These are phyloP conservation scores for Dryobates pubescens DNA, from an alignment of 2,797 vertebrate species.

Conservation along the genomic window DNA sequence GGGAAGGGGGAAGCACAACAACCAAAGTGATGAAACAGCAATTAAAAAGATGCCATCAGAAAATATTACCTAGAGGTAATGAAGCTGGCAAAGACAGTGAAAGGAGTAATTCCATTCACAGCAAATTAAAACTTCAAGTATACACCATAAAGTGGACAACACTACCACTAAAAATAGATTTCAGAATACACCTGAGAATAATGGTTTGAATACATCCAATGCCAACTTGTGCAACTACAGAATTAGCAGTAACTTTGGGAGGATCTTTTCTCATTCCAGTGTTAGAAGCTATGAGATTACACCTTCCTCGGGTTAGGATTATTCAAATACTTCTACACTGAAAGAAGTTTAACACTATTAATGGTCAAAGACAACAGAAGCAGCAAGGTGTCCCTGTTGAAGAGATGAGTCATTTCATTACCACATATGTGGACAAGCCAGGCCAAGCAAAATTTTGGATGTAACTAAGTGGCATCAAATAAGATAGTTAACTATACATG, in stretches of 20 bases:
- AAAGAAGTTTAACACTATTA: not conserved
- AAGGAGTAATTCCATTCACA: conserved; percentile 20
- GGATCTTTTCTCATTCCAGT: not conserved
- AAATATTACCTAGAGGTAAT: conserved; percentile 43
- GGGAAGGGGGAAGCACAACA: not conserved
- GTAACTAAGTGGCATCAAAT: not conserved
- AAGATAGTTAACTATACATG: not conserved
- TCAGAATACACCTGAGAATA: not conserved
- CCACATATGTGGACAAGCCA: not conserved
- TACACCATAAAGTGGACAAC: not conserved
- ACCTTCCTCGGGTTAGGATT: not conserved
- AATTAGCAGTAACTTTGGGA: not conserved
- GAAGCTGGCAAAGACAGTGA: not conserved
- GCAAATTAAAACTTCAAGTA: conserved; percentile 37
- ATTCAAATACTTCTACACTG: not conserved
- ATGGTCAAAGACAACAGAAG: not conserved
- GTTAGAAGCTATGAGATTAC: not conserved
- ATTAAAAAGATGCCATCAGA: conserved; percentile 54
- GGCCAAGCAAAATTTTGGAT: not conserved
- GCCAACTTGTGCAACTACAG: not conserved
- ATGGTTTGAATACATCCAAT: not conserved
- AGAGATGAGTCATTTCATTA: not conserved
- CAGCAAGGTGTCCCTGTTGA: not conserved
- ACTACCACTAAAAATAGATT: not conserved
- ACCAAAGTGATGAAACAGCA: conserved; percentile 48